Conservation (phyloP, 2,888 invertebrate genomes). For the Serrognathus titanus region DNA sequence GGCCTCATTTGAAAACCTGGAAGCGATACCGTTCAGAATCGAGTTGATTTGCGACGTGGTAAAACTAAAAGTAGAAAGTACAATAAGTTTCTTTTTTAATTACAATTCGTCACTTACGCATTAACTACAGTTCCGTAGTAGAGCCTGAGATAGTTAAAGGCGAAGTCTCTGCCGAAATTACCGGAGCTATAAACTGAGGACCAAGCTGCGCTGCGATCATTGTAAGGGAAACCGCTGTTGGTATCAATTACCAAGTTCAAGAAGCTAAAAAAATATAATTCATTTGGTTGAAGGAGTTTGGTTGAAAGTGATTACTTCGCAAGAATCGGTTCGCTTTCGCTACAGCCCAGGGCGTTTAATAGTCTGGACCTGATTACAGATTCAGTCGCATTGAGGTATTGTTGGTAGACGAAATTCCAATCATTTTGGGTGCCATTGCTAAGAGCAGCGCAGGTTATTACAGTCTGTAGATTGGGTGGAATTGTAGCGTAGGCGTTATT, state of each 20-base stretch:
- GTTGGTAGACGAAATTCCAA: conserved; percentile 60
- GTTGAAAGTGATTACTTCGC: conserved; percentile 1
- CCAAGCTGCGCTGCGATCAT: not conserved
- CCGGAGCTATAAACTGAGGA: conserved; percentile 10
- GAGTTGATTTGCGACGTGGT: conserved; percentile 2
- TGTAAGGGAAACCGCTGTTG: not conserved
- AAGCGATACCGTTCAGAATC: conserved; percentile 12
- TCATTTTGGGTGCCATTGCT: conserved; percentile 58
- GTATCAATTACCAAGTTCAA: conserved; percentile 3
- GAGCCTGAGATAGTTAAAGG: conserved; percentile 9
- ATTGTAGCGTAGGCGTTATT: conserved; percentile 37
- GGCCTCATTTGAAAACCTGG: conserved; percentile 15
- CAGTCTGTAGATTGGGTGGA: conserved; percentile 61
- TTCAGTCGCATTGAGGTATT: conserved; percentile 35
- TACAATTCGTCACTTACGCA: not conserved
- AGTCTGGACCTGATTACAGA: conserved; percentile 10
- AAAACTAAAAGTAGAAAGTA: not conserved
- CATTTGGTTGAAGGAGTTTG: too few species aligned
- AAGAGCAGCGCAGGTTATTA: conserved; percentile 72
- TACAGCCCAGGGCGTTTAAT: conserved; percentile 23
- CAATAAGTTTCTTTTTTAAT: not conserved
- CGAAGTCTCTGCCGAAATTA: conserved; percentile 3
- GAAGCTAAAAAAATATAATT: not conserved
- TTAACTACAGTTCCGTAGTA: conserved; percentile 3
- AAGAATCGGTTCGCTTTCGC: conserved; percentile 12